Conservation (phyloP, 2,797 vertebrate species). For the Erithacus rubecula region DNA sequence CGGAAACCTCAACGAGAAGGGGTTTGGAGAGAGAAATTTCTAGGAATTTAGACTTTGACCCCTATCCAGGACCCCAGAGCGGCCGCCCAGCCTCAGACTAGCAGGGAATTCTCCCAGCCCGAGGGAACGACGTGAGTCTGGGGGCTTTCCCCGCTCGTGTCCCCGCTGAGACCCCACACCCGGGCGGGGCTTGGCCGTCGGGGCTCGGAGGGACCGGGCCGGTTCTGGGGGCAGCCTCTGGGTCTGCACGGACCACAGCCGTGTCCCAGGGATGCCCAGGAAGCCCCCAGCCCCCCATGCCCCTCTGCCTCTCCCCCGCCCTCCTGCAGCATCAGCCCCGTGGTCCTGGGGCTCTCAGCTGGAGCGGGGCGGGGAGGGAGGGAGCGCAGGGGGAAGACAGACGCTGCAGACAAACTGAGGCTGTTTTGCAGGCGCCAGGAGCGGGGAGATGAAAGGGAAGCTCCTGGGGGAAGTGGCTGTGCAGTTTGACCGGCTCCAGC, state of each 20-base stretch:
- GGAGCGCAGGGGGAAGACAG: slow-evolving; percentile 59
- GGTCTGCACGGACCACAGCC: background rate
- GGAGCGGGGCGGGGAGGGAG: slow-evolving; percentile 29
- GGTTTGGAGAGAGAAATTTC: background rate
- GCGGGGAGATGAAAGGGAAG: slow-evolving; percentile 84
- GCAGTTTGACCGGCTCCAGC: slow-evolving; percentile 82
- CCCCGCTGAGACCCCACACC: background rate
- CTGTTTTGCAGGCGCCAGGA: slow-evolving; percentile 83
- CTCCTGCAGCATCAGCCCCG: background rate
- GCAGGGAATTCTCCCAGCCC: background rate
- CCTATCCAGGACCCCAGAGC: background rate
- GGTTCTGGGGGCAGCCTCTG: background rate
- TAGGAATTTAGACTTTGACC: background rate
- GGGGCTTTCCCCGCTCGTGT: background rate
- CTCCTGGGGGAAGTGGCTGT: slow-evolving; percentile 81
- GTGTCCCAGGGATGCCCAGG: background rate
- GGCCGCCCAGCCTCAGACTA: background rate
- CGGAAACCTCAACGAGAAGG: accelerated
- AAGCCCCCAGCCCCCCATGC: background rate
- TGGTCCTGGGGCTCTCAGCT: slow-evolving; percentile 33
- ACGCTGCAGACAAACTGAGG: slow-evolving; percentile 78
- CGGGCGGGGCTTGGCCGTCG: background rate
- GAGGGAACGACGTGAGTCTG: background rate
- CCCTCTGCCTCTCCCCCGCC: background rate
- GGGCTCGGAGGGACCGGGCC: background rate